Conservation (phyloP, 1,140 invertebrate genomes). For the Hyles vespertilio region DNA sequence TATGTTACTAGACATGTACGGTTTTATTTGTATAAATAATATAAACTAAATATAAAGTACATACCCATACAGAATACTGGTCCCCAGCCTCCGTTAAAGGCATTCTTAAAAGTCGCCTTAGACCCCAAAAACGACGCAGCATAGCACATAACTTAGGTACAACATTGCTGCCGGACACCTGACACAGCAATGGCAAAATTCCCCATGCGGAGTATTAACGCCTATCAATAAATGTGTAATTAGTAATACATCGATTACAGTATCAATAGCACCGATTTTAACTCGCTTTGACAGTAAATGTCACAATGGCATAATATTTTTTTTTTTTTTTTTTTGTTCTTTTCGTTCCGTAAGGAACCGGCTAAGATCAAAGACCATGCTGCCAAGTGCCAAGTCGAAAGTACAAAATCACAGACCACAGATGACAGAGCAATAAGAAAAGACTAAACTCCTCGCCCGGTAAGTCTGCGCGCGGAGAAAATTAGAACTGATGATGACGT, state of each 20-base stretch:
- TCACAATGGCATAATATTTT: no score
- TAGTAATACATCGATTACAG: background rate
- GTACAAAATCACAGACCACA: no score
- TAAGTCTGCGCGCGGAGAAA: no score
- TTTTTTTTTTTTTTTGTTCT: no score
- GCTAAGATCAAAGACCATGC: no score
- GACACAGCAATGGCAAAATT: constrained; percentile 21
- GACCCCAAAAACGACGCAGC: constrained; percentile 44
- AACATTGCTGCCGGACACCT: constrained; percentile 39
- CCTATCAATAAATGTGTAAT: background rate
- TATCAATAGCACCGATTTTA: no score
- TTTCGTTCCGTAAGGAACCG: no score
- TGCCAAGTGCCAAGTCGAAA: no score
- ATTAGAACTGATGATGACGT: no score
- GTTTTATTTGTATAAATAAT: background rate
- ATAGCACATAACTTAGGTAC: constrained; percentile 32
- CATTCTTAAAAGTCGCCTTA: constrained; percentile 59
- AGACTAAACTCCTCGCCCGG: no score
- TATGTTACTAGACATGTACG: background rate
- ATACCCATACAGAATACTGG: constrained; percentile 71
- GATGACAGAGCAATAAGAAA: no score
- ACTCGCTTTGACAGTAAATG: no score
- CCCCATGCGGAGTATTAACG: background rate
- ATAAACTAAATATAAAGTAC: constrained; percentile 17
- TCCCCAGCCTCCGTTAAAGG: constrained; percentile 56